These are phyloP conservation scores for Sinocyclocheilus grahami DNA, from an alignment of 2,113 vertebrate species.

Conservation along the genomic window DNA sequence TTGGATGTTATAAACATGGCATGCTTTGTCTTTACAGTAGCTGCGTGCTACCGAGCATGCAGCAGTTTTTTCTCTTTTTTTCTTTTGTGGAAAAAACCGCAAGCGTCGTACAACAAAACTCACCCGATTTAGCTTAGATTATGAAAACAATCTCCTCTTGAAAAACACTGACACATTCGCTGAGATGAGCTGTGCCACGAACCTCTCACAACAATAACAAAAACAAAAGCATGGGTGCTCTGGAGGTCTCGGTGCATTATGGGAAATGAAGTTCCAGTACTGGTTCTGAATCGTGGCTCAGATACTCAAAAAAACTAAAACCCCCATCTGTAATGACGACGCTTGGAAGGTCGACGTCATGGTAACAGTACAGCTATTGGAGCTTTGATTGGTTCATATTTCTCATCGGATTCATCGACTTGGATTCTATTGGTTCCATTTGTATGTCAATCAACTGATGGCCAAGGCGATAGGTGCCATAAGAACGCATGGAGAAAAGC, in stretches of 20 bases:
- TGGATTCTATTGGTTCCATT: conserved; percentile 1
- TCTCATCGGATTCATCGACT: not conserved
- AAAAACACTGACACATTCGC: conserved; percentile 9
- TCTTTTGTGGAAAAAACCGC: conserved; percentile 29
- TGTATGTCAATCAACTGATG: not conserved
- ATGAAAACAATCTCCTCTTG: conserved; percentile 9
- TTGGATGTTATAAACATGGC: not conserved
- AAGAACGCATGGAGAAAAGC: not conserved
- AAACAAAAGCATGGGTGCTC: conserved; percentile 70
- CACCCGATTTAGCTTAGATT: conserved; percentile 27
- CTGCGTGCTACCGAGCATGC: not conserved
- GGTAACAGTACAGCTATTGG: not conserved
- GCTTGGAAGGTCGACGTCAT: conserved; percentile 8
- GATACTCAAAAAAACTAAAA: conserved; percentile 65
- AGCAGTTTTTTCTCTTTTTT: not conserved
- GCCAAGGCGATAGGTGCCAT: not conserved
- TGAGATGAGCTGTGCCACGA: conserved; percentile 56
- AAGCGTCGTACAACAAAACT: conserved; percentile 41
- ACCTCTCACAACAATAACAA: conserved; percentile 79
- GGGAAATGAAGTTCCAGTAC: conserved; percentile 68
- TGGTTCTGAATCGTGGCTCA: fast-evolving
- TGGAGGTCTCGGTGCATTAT: conserved; percentile 52
- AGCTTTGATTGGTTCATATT: conserved; percentile 33
- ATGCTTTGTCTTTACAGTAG: conserved; percentile 5
- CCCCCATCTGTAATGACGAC: conserved; percentile 54